Base-by-base conservation (phyloP, 2,797 vertebrate genomes). In the Acestrorhynchus altus region DNA sequence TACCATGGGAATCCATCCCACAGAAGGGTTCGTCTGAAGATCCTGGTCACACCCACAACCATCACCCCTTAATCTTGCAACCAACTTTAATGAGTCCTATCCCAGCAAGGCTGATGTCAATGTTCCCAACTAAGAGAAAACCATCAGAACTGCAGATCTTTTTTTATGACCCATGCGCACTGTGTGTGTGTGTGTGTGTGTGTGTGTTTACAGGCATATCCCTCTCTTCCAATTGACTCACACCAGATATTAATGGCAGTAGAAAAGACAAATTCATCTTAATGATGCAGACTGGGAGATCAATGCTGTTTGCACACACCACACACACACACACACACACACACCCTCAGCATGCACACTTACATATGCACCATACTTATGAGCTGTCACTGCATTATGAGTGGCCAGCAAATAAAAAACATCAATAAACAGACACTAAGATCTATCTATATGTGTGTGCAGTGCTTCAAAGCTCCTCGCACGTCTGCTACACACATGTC, bases 401-500 rank as follows among this genome's bases (percentile, higher is more conserved):
- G 16, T 57, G 22, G 52, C 60, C 79, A 76, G 67, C 61, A 51
- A 66, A 63, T 70, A 73, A 28, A 26, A 57, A 57, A 72, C 44
- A 75, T 82, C 39, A 79, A 64, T 39, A 75, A 60, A 74, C 65
- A 81, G 39, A 78, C 52, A 61, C 22, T 18, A 22, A 72, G n/a
- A 49, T 18, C 4, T 44, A 57, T 35, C 2, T 35, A 6, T 35
- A 6, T 35, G 31, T 35, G 31, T 35, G 2, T 35, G 31, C 31
- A 35, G 31, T 35, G 31, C 31, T 35, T 35, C 31, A 35, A 35
- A 35, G 71, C 15, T 35, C 22, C 16, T 60, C 42, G 8, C 46
- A 28, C 69, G 72, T 47, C 68, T 59, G 11, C 75, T 52, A 77
- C 8, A 6, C 16, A 78, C 71, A 80, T 65, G 76, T 82, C 81